These are phyloP conservation scores for Microhierax caerulescens DNA, from an alignment of 2,797 vertebrate genomes.

Conservation along the genomic window DNA sequence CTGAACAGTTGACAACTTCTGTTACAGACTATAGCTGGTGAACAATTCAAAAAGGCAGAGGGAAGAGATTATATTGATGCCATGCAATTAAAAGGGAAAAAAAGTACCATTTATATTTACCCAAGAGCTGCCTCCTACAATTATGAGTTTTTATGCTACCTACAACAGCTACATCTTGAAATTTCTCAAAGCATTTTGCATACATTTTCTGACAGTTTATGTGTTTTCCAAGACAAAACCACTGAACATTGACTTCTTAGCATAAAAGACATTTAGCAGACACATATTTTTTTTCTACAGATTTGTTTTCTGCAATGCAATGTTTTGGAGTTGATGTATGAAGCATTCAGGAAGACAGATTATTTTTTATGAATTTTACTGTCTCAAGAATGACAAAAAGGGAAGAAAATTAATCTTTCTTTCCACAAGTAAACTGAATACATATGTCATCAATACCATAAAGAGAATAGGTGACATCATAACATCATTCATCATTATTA, in stretches of 20 bases:
- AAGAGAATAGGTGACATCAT: not conserved
- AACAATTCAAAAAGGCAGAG: not conserved
- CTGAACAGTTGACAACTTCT: not conserved
- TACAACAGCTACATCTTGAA: not conserved
- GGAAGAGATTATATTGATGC: not conserved
- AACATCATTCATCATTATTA: not conserved
- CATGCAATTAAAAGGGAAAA: not conserved
- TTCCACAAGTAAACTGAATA: not conserved
- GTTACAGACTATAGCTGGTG: not conserved
- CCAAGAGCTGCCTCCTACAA: not conserved
- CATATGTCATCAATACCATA: not conserved
- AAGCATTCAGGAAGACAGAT: not conserved
- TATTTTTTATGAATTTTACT: not conserved
- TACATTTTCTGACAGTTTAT: constrained; percentile 30
- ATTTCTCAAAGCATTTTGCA: not conserved
- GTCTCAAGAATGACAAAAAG: not conserved
- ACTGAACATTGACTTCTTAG: constrained; percentile 19
- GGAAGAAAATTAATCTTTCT: not conserved
- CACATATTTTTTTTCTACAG: not conserved
- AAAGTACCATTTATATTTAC: not conserved
- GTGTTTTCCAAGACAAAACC: constrained; percentile 18
- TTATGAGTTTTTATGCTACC: not conserved
- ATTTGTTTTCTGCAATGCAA: constrained; percentile 8
- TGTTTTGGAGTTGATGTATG: constrained; percentile 46
- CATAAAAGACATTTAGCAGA: constrained; percentile 46